These are phyloP conservation scores for Drosophila neoperkinsi DNA, from an alignment of 2,888 invertebrate genomes.

Conservation along the genomic window DNA sequence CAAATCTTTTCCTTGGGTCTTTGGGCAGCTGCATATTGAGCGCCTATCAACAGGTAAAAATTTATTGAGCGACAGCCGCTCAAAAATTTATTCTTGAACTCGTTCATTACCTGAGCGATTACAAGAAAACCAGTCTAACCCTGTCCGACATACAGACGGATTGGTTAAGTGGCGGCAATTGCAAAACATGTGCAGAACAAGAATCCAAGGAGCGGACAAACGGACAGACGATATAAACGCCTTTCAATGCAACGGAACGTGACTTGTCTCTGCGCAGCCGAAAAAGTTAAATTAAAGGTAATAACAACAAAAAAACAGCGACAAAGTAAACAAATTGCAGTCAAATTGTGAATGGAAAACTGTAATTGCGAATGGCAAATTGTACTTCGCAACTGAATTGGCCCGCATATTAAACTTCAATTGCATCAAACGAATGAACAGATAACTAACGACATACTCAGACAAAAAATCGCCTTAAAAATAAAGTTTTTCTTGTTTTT, in stretches of 20 bases:
- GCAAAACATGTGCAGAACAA: conserved; percentile 43
- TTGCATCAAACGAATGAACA: conserved; percentile 27
- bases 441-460: conserved; percentile 14
- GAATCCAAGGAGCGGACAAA: conserved; percentile 45
- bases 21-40: conserved; percentile 49
- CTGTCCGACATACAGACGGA: conserved; percentile 33
- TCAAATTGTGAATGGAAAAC: conserved; percentile 20
- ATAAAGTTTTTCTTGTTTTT: neutral
- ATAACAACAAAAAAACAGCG: conserved; percentile 58
- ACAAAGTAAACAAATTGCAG: conserved; percentile 41
- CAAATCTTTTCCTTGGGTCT: neutral
- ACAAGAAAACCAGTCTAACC: conserved; percentile 56
- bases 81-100: conserved; percentile 42
- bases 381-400: conserved; percentile 3
- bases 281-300: conserved; percentile 65
- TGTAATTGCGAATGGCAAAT: conserved; percentile 4
- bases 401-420: conserved; percentile 14
- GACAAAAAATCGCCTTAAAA: neutral
- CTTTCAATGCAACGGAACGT: conserved; percentile 55
- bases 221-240: conserved; percentile 48
- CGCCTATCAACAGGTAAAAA: conserved; percentile 60
- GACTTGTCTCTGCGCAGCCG: conserved; percentile 47
- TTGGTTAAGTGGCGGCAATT: conserved; percentile 38
- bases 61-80: conserved; percentile 22
- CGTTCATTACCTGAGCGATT: conserved; percentile 30